These are phyloP conservation scores for Pristis pectinata DNA, from an alignment of 2,797 vertebrate genomes.

Conservation along the genomic window DNA sequence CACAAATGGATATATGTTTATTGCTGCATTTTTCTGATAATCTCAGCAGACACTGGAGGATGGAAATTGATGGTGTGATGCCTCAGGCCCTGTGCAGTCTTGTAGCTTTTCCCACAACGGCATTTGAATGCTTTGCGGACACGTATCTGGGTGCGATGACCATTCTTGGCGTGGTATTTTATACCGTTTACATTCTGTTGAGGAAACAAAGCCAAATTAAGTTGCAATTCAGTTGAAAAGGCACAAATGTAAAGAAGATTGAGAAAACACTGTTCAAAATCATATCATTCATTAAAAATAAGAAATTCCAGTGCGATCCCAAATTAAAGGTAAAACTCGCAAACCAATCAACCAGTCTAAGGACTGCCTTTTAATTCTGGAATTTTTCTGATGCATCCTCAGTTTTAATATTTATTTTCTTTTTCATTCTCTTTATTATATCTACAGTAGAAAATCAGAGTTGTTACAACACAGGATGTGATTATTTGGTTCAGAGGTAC, in stretches of 20 bases:
- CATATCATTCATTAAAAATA: neutral
- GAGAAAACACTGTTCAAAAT: neutral
- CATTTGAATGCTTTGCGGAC: constrained; percentile 98
- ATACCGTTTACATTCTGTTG: constrained; percentile 96
- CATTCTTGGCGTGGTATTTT: constrained; percentile 98
- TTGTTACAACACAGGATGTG: too few relatives aligned
- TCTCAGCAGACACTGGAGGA: constrained; percentile 84
- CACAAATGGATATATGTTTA: constrained; percentile 50
- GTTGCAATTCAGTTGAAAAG: neutral
- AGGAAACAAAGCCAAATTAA: constrained; percentile 39
- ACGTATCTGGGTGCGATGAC: constrained; percentile 93
- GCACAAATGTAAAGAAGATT: neutral
- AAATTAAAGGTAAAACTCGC: neutral
- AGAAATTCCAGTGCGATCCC: neutral
- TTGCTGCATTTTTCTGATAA: constrained; percentile 95
- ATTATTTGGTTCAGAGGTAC: too few relatives aligned
- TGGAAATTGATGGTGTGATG: constrained; percentile 99
- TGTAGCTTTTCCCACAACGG: constrained; percentile 98
- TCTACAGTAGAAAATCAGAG: too few relatives aligned
- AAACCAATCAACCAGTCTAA: too few relatives aligned
- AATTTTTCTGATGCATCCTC: too few relatives aligned
- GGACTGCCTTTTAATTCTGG: too few relatives aligned
- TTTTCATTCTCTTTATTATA: too few relatives aligned
- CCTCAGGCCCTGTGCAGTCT: constrained; percentile 96
- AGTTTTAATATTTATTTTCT: too few relatives aligned